A percentile compares a stretch with the other conserved stretches of the same genome.
Evolutionary conservation across 2,113 vertebrate genomes (phyloP).

Genomic region (Climacteris rufus): DNA sequence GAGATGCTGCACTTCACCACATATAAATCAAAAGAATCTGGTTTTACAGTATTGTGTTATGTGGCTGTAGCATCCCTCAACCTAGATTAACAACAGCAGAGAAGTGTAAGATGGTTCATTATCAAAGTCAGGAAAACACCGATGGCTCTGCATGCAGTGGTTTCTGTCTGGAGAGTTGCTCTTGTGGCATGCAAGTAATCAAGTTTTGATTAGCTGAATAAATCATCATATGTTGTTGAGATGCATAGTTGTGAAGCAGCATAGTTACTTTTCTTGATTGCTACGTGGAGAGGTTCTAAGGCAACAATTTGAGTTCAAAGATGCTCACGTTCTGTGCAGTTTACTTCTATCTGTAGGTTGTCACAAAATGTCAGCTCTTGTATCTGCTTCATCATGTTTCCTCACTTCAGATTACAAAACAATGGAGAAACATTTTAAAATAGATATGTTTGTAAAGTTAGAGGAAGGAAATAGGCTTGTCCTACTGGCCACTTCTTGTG

Average conservation of each 20-base stretch:
- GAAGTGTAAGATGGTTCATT: not conserved
- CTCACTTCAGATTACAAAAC: not conserved
- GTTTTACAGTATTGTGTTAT: not conserved
- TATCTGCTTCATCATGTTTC: not conserved
- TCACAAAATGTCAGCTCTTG: not conserved
- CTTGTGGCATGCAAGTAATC: not conserved
- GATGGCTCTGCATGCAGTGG: not conserved
- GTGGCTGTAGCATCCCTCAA: not conserved
- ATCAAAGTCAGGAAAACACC: not conserved
- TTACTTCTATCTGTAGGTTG: not conserved
- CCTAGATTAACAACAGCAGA: not conserved
- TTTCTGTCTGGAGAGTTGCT: not conserved
- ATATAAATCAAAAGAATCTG: not conserved
- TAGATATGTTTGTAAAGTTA: not conserved
- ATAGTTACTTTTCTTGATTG: not conserved
- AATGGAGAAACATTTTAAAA: not conserved
- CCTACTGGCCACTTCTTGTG: accelerated
- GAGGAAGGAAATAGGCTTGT: not conserved
- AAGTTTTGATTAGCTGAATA: not conserved
- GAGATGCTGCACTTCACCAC: not conserved
- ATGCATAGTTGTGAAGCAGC: not conserved
- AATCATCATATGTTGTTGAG: not conserved
- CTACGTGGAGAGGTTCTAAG: not conserved
- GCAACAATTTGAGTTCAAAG: not conserved
- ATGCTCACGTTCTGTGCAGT: not conserved